These are phyloP conservation scores for Hemitrygon akajei DNA, from an alignment of 2,797 vertebrate genomes.

Conservation along the genomic window DNA sequence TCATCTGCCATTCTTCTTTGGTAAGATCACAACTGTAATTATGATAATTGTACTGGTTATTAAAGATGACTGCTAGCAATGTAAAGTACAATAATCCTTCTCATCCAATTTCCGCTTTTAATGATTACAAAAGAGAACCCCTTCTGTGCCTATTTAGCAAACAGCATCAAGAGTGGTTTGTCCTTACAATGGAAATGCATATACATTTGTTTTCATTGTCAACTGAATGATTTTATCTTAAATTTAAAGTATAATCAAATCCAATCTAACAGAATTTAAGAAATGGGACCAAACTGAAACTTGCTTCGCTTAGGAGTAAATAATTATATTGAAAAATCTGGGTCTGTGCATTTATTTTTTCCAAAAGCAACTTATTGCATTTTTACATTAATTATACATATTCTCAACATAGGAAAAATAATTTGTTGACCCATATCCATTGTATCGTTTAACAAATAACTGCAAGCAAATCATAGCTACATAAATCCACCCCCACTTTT, in stretches of 20 bases:
- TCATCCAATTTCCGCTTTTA: not conserved
- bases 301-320: not conserved
- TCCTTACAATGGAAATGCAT: not conserved
- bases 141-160: not conserved
- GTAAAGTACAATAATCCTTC: conserved; percentile 34
- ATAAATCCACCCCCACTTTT: not conserved
- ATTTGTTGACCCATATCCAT: not conserved
- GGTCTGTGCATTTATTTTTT: not conserved
- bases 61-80: conserved; percentile 36
- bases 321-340: not conserved
- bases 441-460: not conserved
- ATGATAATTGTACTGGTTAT: conserved; percentile 44
- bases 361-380: not conserved
- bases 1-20: conserved; percentile 78
- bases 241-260: not conserved
- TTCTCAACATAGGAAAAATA: not conserved
- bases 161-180: too few species aligned
- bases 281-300: not conserved
- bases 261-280: not conserved
- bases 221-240: not conserved
- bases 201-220: not conserved
- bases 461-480: not conserved
- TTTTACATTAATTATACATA: not conserved
- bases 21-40: conserved; percentile 48
- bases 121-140: not conserved